Conservation (phyloP, 2,888 invertebrate genomes). For the Eutolmus rufibarbis region DNA sequence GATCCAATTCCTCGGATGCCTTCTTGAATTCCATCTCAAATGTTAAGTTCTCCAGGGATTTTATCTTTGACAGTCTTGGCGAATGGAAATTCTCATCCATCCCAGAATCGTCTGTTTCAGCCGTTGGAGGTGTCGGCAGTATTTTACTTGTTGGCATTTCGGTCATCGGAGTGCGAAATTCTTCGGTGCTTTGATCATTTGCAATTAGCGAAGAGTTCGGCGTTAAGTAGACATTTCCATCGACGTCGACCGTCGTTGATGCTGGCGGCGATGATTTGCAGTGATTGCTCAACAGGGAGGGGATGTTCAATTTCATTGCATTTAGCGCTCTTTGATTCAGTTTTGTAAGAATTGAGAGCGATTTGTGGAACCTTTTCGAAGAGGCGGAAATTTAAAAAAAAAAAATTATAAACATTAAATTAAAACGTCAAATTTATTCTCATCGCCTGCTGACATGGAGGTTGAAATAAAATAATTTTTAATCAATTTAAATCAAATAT, state of each 20-base stretch:
- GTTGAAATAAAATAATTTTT: neutral
- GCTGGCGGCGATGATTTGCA: neutral
- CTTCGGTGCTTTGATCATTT: constrained; percentile 55
- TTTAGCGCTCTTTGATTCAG: constrained; percentile 61
- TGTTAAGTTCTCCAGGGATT: constrained; percentile 62
- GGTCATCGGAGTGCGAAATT: constrained; percentile 58
- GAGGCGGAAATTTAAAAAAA: constrained; percentile 28
- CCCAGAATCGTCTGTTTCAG: constrained; percentile 57
- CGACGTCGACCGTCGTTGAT: constrained; percentile 48
- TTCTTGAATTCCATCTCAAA: constrained; percentile 61
- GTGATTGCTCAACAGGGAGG: constrained; percentile 52
- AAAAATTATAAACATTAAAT: constrained; percentile 25
- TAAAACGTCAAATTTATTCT: neutral
- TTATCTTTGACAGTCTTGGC: constrained; percentile 61
- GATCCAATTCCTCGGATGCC: constrained; percentile 59
- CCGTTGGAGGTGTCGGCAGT: constrained; percentile 52
- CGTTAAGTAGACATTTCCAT: constrained; percentile 57
- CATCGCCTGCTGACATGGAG: neutral
- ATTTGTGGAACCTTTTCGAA: constrained; percentile 60
- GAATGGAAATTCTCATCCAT: constrained; percentile 61
- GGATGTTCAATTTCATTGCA: constrained; percentile 61
- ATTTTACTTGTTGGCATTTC: constrained; percentile 55
- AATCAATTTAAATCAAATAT: neutral
- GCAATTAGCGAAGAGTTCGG: constrained; percentile 58
- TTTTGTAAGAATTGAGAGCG: constrained; percentile 63